These are phyloP conservation scores for Tenebrosternarchus preto DNA, from an alignment of 2,113 vertebrate species.

Conservation along the genomic window DNA sequence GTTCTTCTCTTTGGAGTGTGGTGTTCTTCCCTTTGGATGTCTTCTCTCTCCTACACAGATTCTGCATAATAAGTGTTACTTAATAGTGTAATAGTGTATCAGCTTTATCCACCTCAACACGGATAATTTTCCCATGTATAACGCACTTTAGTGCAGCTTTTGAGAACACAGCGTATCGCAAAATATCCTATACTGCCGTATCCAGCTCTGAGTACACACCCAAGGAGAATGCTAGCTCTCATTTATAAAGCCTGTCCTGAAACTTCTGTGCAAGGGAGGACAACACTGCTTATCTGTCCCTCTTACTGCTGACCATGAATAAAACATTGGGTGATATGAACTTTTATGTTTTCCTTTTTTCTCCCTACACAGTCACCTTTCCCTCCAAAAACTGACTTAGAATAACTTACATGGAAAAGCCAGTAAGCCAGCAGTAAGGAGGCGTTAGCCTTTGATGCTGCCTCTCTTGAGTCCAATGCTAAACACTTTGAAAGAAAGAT, in stretches of 20 bases:
- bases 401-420: conserved; percentile 70
- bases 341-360: conserved; percentile 38
- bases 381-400: conserved; percentile 60
- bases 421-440: conserved; percentile 58
- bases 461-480: conserved; percentile 52
- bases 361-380: conserved; percentile 45
- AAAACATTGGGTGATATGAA: conserved; percentile 68
- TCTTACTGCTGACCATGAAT: conserved; percentile 66
- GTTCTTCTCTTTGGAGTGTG: too few species aligned
- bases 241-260: conserved; percentile 38
- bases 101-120: neutral
- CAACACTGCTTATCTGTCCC: conserved; percentile 68
- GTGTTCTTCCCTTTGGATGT: too few species aligned
- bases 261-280: conserved; percentile 54
- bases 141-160: neutral
- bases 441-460: conserved; percentile 65
- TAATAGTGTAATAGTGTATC: too few species aligned
- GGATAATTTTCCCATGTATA: neutral
- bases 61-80: too few species aligned
- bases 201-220: neutral
- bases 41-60: too few species aligned
- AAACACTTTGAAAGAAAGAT: conserved; percentile 62
- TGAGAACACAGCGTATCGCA: neutral
- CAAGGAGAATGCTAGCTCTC: conserved; percentile 39
- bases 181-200: neutral